phyloP scores from a whole-genome alignment of 37 sponge, comb jelly and placozoan species.

The Lycopodina hypogea region DNA sequence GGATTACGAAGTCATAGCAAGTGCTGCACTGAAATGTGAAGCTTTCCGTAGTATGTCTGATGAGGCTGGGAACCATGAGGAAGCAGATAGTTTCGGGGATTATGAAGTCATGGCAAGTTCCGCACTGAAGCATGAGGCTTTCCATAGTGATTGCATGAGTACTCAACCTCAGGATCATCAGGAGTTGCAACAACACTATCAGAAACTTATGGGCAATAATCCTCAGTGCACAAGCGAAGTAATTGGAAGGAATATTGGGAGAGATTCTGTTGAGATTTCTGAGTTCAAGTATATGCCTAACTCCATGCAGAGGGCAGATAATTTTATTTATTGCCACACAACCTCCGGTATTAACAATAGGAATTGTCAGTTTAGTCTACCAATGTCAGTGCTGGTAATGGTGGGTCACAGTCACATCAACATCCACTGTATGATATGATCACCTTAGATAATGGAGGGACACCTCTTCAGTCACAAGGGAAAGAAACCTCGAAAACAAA shows the following conservation, averaged over 20 bases:
- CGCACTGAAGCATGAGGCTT: background rate
- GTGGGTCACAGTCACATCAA: background rate
- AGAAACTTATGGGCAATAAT: too few species aligned
- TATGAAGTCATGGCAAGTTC: constrained; percentile 68
- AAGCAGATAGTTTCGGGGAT: constrained; percentile 42
- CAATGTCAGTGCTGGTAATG: background rate
- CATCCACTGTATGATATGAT: constrained; percentile 19
- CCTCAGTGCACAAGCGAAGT: background rate
- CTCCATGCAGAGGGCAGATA: background rate
- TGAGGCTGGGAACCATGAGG: constrained; percentile 1
- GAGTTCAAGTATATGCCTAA: too few species aligned
- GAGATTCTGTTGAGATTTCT: constrained; percentile 22
- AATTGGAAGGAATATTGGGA: background rate
- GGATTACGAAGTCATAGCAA: too few species aligned
- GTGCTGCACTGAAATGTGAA: too few species aligned
- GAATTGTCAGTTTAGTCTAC: constrained; percentile 1
- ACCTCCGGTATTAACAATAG: constrained; percentile 42
- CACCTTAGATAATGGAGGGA: background rate
- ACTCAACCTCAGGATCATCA: background rate
- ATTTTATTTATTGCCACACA: background rate
- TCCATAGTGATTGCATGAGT: background rate
- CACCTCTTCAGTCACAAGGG: background rate
- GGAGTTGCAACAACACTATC: background rate
- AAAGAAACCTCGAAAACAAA: background rate
- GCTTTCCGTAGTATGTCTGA: too few species aligned